Percentiles rank a stretch among this genome's conserved stretches.
Conservation (phyloP, 1,140 invertebrate genomes). For the Periplaneta americana region DNA sequence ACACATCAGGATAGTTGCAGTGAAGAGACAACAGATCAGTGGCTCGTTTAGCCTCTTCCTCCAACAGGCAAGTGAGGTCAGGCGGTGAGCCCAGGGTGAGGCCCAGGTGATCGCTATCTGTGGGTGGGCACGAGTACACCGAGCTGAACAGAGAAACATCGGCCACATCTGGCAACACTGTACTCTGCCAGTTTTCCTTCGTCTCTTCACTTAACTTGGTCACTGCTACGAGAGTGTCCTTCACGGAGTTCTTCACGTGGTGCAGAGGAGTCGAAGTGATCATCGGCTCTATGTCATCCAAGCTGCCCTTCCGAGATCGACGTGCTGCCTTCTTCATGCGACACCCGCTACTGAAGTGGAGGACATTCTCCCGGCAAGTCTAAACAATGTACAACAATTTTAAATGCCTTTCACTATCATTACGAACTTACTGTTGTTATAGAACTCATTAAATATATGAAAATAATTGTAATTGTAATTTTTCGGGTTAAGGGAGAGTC, state of each 20-base stretch:
- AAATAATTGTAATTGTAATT: no score
- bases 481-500: no score
- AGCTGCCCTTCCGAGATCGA: not conserved
- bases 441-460: no score
- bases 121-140: slow-evolving; percentile 25
- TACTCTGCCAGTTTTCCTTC: slow-evolving; percentile 42
- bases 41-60: slow-evolving; percentile 34
- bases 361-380: slow-evolving; percentile 44
- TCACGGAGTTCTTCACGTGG: slow-evolving; percentile 17
- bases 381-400: slow-evolving; percentile 22
- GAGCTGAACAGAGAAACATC: slow-evolving; percentile 16
- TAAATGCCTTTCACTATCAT: no score
- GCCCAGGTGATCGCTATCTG: slow-evolving; percentile 31
- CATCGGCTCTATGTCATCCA: slow-evolving; percentile 29
- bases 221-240: slow-evolving; percentile 14
- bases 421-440: no score
- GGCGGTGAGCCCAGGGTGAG: slow-evolving; percentile 29
- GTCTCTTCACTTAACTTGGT: slow-evolving; percentile 38
- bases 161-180: slow-evolving; percentile 28
- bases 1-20: slow-evolving; percentile 5
- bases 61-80: slow-evolving; percentile 34
- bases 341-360: slow-evolving; percentile 35
- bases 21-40: slow-evolving; percentile 1
- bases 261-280: slow-evolving; percentile 40
- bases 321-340: slow-evolving; percentile 37